These are phyloP conservation scores for Theretra japonica DNA, from an alignment of 2,888 invertebrate genomes.

Conservation along the genomic window DNA sequence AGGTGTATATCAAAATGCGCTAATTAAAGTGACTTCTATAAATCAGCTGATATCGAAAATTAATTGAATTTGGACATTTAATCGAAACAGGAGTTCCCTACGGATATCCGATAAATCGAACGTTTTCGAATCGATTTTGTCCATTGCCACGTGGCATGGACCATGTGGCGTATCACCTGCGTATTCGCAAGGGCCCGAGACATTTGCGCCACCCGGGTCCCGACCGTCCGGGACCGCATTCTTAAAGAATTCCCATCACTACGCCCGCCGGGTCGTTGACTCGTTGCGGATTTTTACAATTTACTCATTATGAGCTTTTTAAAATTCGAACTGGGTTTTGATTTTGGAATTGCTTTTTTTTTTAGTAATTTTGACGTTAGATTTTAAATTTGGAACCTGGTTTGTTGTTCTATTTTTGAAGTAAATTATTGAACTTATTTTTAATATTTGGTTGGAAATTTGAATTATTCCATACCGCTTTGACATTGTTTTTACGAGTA, in stretches of 20 bases:
- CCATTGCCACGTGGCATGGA: constrained; percentile 69
- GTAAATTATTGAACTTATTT: not conserved
- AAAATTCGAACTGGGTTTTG: not conserved
- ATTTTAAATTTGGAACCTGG: not conserved
- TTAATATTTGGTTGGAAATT: not conserved
- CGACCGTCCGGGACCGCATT: constrained; percentile 67
- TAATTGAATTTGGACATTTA: not conserved
- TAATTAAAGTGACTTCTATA: constrained; percentile 4
- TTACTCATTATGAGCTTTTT: constrained; percentile 29
- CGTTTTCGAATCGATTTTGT: constrained; percentile 20
- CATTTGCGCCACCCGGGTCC: constrained; percentile 57
- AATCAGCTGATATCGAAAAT: constrained; percentile 5
- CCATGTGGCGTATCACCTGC: constrained; percentile 80
- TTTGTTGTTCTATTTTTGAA: not conserved
- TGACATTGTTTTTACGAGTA: constrained; percentile 1
- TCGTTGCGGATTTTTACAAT: constrained; percentile 48
- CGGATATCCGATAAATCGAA: constrained; percentile 4
- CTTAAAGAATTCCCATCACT: constrained; percentile 67
- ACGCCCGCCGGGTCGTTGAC: constrained; percentile 67
- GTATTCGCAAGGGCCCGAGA: constrained; percentile 40
- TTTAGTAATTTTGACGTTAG: not conserved
- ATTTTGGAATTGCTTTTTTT: not conserved
- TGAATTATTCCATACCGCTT: not conserved
- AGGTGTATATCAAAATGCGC: not conserved
- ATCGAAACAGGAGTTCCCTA: not conserved